A percentile compares a stretch with the other conserved stretches of the same genome.
Conservation (phyloP, 2,888 invertebrate species). For the Saturnia pavonia region DNA sequence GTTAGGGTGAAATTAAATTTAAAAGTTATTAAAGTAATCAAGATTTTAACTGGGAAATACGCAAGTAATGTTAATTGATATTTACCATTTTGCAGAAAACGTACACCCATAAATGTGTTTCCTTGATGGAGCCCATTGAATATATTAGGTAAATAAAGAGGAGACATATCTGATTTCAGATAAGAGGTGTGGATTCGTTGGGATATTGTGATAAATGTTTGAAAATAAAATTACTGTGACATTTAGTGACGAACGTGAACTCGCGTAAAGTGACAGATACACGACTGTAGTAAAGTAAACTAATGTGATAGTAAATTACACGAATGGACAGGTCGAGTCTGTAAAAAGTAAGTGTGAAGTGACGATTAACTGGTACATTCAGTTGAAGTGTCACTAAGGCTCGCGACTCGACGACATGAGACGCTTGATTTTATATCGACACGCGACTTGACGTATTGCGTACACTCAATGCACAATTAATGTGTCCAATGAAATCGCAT, state of each 20-base stretch:
- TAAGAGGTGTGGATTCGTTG: slow-evolving; percentile 24
- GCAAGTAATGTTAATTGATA: not conserved
- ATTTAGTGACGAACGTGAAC: slow-evolving; percentile 41
- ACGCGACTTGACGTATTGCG: slow-evolving; percentile 70
- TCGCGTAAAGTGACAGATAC: slow-evolving; percentile 49
- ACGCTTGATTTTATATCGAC: slow-evolving; percentile 61
- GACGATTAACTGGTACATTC: slow-evolving; percentile 56
- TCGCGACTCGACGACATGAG: slow-evolving; percentile 39
- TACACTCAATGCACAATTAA: slow-evolving; percentile 61
- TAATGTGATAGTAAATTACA: slow-evolving; percentile 55
- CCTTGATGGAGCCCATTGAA: slow-evolving; percentile 4
- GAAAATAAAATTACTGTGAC: slow-evolving; percentile 44
- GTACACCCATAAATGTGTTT: slow-evolving; percentile 15
- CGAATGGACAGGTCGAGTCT: slow-evolving; percentile 39
- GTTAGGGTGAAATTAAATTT: not conserved
- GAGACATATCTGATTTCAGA: slow-evolving; percentile 22
- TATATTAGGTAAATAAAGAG: slow-evolving; percentile 11
- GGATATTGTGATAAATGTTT: slow-evolving; percentile 39
- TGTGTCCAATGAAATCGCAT: slow-evolving; percentile 53
- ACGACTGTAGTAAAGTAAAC: slow-evolving; percentile 38
- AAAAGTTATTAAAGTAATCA: not conserved
- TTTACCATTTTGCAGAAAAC: not conserved
- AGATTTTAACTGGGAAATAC: not conserved
- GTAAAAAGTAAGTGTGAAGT: slow-evolving; percentile 52
- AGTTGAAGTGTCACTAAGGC: slow-evolving; percentile 34